phyloP scores from a whole-genome alignment of 2,888 invertebrate genomes.

The Lysandra bellargus region DNA sequence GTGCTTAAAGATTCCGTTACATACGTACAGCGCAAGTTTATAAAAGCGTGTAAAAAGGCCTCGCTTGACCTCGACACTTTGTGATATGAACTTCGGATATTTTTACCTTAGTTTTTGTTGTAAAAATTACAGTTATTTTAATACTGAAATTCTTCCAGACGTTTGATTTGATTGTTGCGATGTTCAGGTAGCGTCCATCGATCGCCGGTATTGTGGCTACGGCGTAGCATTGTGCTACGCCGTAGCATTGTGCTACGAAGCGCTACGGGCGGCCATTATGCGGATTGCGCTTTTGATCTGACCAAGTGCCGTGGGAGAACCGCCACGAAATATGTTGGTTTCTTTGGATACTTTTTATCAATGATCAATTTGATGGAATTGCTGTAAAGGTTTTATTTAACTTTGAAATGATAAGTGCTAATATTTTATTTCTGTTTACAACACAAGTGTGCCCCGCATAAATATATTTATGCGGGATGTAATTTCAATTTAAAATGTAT shows the following conservation, averaged over 20 bases:
- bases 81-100: not conserved
- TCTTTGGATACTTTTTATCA: not conserved
- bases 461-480: no score
- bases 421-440: no score
- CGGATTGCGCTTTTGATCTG: constrained; percentile 30
- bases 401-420: not conserved
- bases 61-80: no score
- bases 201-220: constrained; percentile 40
- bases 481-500: no score
- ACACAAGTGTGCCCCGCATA: no score
- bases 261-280: constrained; percentile 36
- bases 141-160: not conserved
- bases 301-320: constrained; percentile 14
- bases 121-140: not conserved
- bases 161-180: not conserved
- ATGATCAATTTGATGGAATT: not conserved
- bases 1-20: no score
- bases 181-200: constrained; percentile 36
- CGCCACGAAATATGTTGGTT: not conserved
- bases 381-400: not conserved
- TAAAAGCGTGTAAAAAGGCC: no score
- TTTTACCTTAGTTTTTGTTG: not conserved
- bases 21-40: no score
- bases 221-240: constrained; percentile 43
- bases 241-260: constrained; percentile 40